phyloP scores from a whole-genome alignment of 2,113 vertebrate species.

The Hippoglossus stenolepis region DNA sequence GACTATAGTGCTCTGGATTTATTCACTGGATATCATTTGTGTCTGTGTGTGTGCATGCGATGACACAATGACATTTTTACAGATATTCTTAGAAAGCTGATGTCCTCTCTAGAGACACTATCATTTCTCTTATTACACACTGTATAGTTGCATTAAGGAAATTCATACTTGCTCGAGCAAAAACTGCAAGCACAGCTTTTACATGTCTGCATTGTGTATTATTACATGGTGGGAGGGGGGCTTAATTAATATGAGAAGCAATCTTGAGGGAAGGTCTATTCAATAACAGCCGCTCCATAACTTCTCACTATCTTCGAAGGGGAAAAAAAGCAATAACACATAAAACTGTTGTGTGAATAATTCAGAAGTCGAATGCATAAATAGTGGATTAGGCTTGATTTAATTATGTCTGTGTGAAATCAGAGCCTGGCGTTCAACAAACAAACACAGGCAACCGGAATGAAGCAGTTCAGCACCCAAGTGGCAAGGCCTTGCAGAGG shows the following conservation, averaged over 20 bases:
- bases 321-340: conserved; percentile 82
- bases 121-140: conserved; percentile 66
- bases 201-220: conserved; percentile 65
- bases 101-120: conserved; percentile 44
- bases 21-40: neutral
- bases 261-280: conserved; percentile 71
- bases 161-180: conserved; percentile 64
- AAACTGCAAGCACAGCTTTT: conserved; percentile 78
- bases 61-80: conserved; percentile 12
- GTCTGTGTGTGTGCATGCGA: neutral
- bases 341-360: conserved; percentile 84
- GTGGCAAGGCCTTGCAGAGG: conserved; percentile 66
- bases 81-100: conserved; percentile 42
- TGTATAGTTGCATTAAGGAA: conserved; percentile 65
- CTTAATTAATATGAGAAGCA: conserved; percentile 82
- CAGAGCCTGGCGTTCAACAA: conserved; percentile 73
- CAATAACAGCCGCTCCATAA: conserved; percentile 72
- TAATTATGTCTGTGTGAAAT: conserved; percentile 81
- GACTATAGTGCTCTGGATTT: neutral
- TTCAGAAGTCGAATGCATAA: conserved; percentile 83
- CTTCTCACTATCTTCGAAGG: conserved; percentile 71
- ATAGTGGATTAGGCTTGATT: conserved; percentile 85
- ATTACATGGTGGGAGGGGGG: conserved; percentile 31
- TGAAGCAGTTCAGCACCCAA: conserved; percentile 68
- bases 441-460: conserved; percentile 75